These are phyloP conservation scores for Amblyornis subalaris DNA, from an alignment of 2,113 vertebrate species.

Conservation along the genomic window DNA sequence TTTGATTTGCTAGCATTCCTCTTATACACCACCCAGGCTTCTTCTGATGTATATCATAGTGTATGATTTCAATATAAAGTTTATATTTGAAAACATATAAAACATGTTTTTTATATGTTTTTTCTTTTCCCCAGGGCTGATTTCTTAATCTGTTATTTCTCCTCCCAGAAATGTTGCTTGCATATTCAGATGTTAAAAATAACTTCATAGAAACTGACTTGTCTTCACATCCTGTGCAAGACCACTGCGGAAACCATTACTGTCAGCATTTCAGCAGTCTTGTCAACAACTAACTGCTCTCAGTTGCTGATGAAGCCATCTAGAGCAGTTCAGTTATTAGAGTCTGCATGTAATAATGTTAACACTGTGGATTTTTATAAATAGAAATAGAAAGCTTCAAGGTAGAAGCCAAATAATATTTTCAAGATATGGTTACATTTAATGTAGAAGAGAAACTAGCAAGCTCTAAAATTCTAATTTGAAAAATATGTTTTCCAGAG, in stretches of 20 bases:
- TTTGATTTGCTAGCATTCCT: not conserved
- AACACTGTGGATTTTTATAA: not conserved
- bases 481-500: not conserved
- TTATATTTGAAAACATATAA: not conserved
- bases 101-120: not conserved
- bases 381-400: not conserved
- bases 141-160: not conserved
- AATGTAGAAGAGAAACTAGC: not conserved
- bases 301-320: not conserved
- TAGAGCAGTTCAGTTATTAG: not conserved
- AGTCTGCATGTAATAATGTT: not conserved
- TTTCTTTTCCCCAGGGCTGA: not conserved
- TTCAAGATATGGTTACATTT: not conserved
- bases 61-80: not conserved
- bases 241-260: not conserved
- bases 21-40: not conserved
- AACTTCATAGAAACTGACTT: not conserved
- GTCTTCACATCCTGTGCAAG: not conserved
- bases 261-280: not conserved
- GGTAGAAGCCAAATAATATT: not conserved
- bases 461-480: not conserved
- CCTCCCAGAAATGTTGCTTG: not conserved
- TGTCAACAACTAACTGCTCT: not conserved
- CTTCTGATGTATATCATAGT: not conserved
- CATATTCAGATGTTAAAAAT: slow-evolving; percentile 9